Base-by-base conservation (phyloP, 2,888 invertebrate genomes). In the Cerastis rubricosa region DNA sequence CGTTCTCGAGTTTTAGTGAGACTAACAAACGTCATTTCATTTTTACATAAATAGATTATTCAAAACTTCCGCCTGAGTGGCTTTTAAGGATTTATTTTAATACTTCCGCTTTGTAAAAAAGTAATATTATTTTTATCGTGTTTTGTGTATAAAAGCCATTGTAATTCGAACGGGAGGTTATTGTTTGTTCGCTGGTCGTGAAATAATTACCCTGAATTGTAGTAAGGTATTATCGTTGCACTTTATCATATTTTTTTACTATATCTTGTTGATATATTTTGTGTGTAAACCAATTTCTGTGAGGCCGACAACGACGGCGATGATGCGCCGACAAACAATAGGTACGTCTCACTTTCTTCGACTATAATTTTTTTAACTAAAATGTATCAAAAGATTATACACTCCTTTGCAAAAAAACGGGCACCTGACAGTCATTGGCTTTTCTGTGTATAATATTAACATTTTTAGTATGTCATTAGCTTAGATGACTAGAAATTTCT, bases 11-110 rank as follows among this genome's bases (percentile, higher is more conserved):
- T 35, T 35, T 35, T 35, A 35, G 35, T 35, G 35, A 35, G 35
- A 35, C 35, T 35, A 35, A 35, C 35, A 35, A 35, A 35, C 35
- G 35, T 35, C 35, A 35, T 35, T 35, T 35, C 35, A 35, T 35
- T 35, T 35, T 3, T 35, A 35, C 3, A 35, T 35, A n/a, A n/a
- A 35, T 35, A 35, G 35, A 35, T 35, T 35, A n/a, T n/a, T n/a
- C n/a, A 54, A 54, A n/a, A 54, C 54, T 54, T 54, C 54, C 54
- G 54, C n/a, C 54, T 54, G 54, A 54, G 54, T n/a, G n/a, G n/a
- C 17, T 29, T 17, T 59, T 29, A 59, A 17, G 17, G 29, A 29
- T 59, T 59, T 29, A 59, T 29, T 59, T 29, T 17, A 17, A 29
- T 29, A 59, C 59, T 57, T 57, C 57, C 59, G 25, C 17, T 59